Conservation (phyloP, 2,888 invertebrate genomes). For the Trichogramma evanescens region DNA sequence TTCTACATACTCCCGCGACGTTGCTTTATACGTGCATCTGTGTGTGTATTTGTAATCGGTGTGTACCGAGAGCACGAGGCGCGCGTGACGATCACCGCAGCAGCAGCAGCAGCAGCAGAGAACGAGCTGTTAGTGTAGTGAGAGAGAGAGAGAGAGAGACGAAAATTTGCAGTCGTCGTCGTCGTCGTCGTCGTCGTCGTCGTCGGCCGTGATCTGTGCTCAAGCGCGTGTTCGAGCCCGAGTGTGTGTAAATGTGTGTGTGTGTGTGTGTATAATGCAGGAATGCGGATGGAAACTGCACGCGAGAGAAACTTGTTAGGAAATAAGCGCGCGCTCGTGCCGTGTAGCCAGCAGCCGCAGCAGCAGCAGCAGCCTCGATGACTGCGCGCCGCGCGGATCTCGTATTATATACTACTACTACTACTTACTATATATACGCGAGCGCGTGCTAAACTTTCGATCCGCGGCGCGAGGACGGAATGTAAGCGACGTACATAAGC, state of each 20-base stretch:
- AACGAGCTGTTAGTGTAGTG: background rate
- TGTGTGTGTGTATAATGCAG: background rate
- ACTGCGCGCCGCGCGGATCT: no score
- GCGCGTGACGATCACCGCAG: background rate
- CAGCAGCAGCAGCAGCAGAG: background rate
- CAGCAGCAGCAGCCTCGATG: no score
- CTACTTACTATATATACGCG: no score
- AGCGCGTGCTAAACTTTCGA: no score
- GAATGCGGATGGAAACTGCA: slow-evolving; percentile 18
- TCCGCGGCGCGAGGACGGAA: no score
- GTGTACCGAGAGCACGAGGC: no score
- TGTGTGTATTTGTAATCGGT: no score
- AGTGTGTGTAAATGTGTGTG: background rate
- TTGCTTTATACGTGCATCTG: no score
- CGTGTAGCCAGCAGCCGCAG: no score
- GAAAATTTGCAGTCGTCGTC: background rate
- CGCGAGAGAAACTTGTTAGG: slow-evolving; percentile 8
- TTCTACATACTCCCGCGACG: no score
- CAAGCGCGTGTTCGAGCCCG: background rate
- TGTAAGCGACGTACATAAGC: no score
- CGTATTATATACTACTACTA: no score
- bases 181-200: background rate
- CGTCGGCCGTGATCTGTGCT: background rate
- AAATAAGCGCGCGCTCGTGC: slow-evolving; percentile 3
- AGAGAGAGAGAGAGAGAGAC: background rate